Evolutionary conservation across 2,113 vertebrate species (phyloP), one percentile per base, ranked within the genome.

Genomic region (Cottus gobio): DNA sequence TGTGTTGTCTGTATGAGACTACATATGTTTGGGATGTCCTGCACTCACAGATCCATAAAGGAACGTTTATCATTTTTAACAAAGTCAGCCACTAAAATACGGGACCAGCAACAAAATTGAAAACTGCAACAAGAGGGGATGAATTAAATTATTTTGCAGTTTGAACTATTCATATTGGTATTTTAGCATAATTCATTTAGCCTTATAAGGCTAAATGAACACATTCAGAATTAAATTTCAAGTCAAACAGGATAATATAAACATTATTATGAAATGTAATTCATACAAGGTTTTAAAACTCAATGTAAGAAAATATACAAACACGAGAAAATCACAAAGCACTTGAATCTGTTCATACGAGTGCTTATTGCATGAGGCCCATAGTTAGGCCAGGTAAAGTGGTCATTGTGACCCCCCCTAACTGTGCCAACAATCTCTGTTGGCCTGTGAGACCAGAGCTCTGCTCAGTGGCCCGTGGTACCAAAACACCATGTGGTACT

Each of bases 401-500:
- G n/a, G n/a, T n/a, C n/a, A n/a, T n/a, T n/a, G n/a, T n/a, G n/a
- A n/a, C n/a, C n/a, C n/a, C 24, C 30, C 7, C n/a, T 9, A 60
- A 61, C 70, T 70, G 63, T 65, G 65, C 67, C 42, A 63, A 31
- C 42, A 62, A 52, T 65, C 24, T 24, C 56, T 9, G 18, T 10
- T 16, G 46, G 62, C 50, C 56, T 37, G 31, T n/a, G 67, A 62
- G 80, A 36, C 46, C 71, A 48, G 56, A 80, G 72, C 64, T 80
- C 75, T 68, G 71, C 69, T 71, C 68, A 84, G 81, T 77, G 72
- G 44, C 77, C 78, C 65, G 28, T 62, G 58, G 69, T 12, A 54
- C 20, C 61, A 75, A 15, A 80, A 56, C 42, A 16, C 70, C 56
- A 66, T 7, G 64, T 46, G 60, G 56, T 61, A 67, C 22, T 58